Base-by-base conservation (phyloP, 2,113 vertebrate species). In the Cheirogaleus medius region DNA sequence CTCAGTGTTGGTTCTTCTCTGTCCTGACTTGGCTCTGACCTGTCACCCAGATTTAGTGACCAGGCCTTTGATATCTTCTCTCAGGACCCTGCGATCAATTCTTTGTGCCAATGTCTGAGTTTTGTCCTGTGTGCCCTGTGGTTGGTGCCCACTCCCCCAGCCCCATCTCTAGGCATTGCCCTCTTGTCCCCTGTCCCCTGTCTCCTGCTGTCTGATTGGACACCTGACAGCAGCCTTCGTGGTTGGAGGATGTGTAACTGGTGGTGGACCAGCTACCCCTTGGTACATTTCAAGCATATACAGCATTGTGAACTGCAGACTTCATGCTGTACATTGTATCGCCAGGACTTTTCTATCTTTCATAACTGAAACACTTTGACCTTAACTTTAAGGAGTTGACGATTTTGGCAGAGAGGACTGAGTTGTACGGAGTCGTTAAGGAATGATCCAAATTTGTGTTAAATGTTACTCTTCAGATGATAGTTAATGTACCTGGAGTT, bases 61-160 rank as follows among this genome's bases (percentile, higher is more conserved):
- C 5, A 4, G 17, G 18, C 27, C 54, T 54, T 56, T 52, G 34
- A 49, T 37, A 14, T 21, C 27, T 71, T 49, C 47, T 34, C 44
- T 44, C 4, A 0, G 8, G 42, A 42, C 2, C 8, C 34, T 18
- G 2, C 15, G 42, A 18, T 64, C 32, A 20, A 9, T 3, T 25
- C 56, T 58, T 90, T 47, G 17, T 49, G 56, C 20, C 13, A 8
- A 17, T 4, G 13, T 87, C 49, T 25, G 37, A 49, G 66, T 21
- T 60, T 15, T 49, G 23, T 0, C 34, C 27, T 10, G 2, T 12
- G 12, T 44, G 17, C 12, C 73, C 17, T 52, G 64, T 1, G 4
- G 34, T 3, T 85, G 2, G 37, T 73, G 27, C 27, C 68, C 20
- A 1, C n/a, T 11, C 5, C 32, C n/a, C 66, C 34, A 15, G 1